A percentile compares a stretch with the other conserved stretches of the same genome.
Evolutionary conservation across 37 sponge, comb jelly and placozoan genomes (phyloP).

Genomic region (Spongilla lacustris): DNA sequence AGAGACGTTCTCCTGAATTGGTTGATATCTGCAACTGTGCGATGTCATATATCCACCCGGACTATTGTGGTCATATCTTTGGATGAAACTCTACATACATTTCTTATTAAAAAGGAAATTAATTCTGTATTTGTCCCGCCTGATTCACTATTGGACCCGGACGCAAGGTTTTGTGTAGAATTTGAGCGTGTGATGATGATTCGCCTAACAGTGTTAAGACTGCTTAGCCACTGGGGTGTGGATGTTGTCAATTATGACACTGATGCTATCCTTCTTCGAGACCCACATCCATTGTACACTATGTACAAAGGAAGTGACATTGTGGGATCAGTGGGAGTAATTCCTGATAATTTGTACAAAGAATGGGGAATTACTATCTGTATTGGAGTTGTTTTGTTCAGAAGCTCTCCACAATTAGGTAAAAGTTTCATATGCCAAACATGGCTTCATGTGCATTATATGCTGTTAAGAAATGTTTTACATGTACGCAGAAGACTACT

Average conservation of each 20-base stretch:
- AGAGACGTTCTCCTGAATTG: slow-evolving; percentile 51
- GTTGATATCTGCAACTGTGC: slow-evolving; percentile 28
- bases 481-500: slow-evolving; percentile 27
- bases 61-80: slow-evolving; percentile 39
- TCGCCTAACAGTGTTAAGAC: neutral
- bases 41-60: neutral
- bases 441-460: neutral
- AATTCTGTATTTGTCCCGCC: neutral
- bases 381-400: slow-evolving; percentile 24
- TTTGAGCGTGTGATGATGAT: neutral
- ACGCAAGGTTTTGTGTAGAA: neutral
- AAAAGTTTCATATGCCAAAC: neutral
- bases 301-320: slow-evolving; percentile 10
- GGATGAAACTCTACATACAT: slow-evolving; percentile 3
- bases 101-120: neutral
- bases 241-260: slow-evolving; percentile 16
- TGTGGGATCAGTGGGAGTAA: slow-evolving; percentile 4
- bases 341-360: slow-evolving; percentile 18
- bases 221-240: slow-evolving; percentile 20
- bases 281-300: slow-evolving; percentile 11
- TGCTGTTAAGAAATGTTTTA: neutral
- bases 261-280: slow-evolving; percentile 28
- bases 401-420: slow-evolving; percentile 32
- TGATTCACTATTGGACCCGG: neutral
- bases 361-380: slow-evolving; percentile 33